Evolutionary conservation across 2,888 invertebrate species (phyloP).

Genomic region (Octonoba sinensis): DNA sequence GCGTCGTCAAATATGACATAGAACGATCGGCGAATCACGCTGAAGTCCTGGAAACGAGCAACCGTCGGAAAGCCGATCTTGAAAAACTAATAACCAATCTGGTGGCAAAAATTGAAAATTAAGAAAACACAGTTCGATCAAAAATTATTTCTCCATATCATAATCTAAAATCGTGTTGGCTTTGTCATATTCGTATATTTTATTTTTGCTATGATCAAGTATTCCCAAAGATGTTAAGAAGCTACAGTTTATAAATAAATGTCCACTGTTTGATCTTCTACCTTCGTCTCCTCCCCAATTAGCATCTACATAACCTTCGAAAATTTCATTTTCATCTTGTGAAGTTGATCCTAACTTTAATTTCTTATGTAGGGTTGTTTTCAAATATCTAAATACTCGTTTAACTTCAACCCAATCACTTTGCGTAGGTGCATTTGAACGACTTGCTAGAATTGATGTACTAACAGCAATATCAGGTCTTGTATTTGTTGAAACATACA

Average conservation of each 20-base stretch:
- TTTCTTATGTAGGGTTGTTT: background rate
- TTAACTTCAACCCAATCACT: background rate
- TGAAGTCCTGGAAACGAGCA: slow-evolving; percentile 78
- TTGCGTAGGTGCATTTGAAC: background rate
- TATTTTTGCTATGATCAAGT: no score
- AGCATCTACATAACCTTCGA: background rate
- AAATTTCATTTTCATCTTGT: background rate
- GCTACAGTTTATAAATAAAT: no score
- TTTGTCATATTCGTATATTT: no score
- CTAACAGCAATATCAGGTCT: background rate
- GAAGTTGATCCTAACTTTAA: background rate
- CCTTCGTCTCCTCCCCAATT: background rate
- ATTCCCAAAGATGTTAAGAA: no score
- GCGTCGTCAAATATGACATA: slow-evolving; percentile 83
- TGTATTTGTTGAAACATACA: no score
- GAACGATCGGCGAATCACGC: slow-evolving; percentile 84
- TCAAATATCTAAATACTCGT: background rate
- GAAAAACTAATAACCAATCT: slow-evolving; percentile 69
- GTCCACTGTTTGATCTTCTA: background rate
- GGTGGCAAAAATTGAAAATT: slow-evolving; percentile 32
- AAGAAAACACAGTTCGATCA: no score
- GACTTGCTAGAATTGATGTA: slow-evolving; percentile 1
- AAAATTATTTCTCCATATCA: no score
- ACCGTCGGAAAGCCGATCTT: slow-evolving; percentile 69
- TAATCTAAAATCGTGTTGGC: no score